Evolutionary conservation across 2,888 invertebrate genomes (phyloP).

Genomic region (Drosophila emarginata): DNA sequence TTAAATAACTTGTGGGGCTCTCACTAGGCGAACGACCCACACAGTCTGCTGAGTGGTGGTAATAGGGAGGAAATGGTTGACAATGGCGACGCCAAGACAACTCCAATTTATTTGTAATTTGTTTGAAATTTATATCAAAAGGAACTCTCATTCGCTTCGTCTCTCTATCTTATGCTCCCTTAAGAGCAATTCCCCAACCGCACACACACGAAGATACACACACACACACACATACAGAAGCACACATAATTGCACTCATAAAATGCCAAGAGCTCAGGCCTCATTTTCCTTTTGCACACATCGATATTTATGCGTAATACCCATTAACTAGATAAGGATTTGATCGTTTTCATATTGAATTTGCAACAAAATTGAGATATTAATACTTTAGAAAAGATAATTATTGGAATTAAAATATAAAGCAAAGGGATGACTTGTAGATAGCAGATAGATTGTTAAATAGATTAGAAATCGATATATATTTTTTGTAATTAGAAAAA

Average conservation of each 20-base stretch:
- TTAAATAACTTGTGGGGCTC: slow-evolving; percentile 70
- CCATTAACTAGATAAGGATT: slow-evolving; percentile 7
- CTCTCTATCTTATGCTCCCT: slow-evolving; percentile 3
- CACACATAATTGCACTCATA: slow-evolving; percentile 71
- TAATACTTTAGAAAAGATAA: not conserved
- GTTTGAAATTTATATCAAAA: slow-evolving; percentile 75
- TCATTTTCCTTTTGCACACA: slow-evolving; percentile 23
- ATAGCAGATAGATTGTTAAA: no score
- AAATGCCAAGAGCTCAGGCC: slow-evolving; percentile 61
- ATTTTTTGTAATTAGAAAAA: no score
- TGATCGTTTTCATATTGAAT: not conserved
- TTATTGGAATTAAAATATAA: not conserved
- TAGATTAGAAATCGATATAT: no score
- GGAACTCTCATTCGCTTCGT: slow-evolving; percentile 24
- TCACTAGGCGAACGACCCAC: slow-evolving; percentile 31
- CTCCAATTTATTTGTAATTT: slow-evolving; percentile 78
- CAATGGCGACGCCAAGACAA: slow-evolving; percentile 62
- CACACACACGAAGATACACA: slow-evolving; percentile 33
- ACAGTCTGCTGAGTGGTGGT: slow-evolving; percentile 7
- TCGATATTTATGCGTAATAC: slow-evolving; percentile 38
- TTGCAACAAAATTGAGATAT: not conserved
- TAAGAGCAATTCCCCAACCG: slow-evolving; percentile 26
- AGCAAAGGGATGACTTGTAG: not conserved
- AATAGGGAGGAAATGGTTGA: slow-evolving; percentile 54
- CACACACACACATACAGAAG: slow-evolving; percentile 26